Base-by-base conservation (phyloP, 1,140 invertebrate genomes). In the Panagrolaimus sp. region DNA sequence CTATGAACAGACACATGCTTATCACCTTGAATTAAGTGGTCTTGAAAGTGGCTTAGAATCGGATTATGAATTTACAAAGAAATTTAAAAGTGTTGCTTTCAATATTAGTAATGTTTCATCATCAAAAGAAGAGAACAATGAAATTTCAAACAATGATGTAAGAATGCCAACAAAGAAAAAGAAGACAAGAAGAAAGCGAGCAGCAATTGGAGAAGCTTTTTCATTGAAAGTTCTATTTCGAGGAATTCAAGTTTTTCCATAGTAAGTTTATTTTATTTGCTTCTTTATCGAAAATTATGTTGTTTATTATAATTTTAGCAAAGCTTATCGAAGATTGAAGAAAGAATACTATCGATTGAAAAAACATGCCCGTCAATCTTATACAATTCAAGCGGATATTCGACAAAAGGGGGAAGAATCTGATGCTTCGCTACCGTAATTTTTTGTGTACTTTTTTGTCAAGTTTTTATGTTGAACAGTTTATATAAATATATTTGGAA, bases 311-410 rank as follows among this genome's bases (percentile, higher is more conserved):
- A 12, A 2, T 58, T 58, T 58, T 14, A 58, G 52, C 21, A 21
- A 28, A n/a, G n/a, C 28, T 28, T 58, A 58, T 26, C 52, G 52
- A 21, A 12, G 52, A 21, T 28, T 58, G 10, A 58, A 58, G n/a
- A 58, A 58, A 28, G 52, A 58, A 58, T 58, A 58, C 17, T 58
- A 58, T 28, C 32, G 10, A n/a, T 6, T 58, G 14, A 21, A 58
- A 58, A 21, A 10, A 28, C 28, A n/a, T 58, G 2, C 10, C 10
- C 17, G 17, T 5, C 52, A 58, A 38, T 38, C 32, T 38, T 38
- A 38, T 38, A 38, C 32, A 4, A 38, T 38, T 38, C 32, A 38
- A 38, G 32, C 32, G 32, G 32, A 38, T 38, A 38, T 7, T 38
- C 32, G 32, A 38, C 32, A 7, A 38, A 38, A 38, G 7, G 32